Evolutionary conservation across 2,797 vertebrate species (phyloP).

Genomic region (Myotis myotis): DNA sequence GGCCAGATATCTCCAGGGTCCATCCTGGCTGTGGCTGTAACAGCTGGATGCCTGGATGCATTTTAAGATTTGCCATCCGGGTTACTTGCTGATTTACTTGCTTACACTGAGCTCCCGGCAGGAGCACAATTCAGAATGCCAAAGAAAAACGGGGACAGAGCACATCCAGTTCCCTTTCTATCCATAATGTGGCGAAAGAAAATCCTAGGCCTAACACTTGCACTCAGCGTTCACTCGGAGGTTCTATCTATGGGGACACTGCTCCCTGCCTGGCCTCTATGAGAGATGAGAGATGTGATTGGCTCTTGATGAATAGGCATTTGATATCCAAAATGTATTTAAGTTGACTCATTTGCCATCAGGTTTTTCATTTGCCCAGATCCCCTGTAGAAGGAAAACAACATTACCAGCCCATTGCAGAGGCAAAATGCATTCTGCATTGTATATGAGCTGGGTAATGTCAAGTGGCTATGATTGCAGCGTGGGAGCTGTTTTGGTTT

Average conservation of each 20-base stretch:
- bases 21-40: not conserved
- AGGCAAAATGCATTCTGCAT: conserved; percentile 51
- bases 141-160: conserved; percentile 36
- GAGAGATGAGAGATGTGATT: not conserved
- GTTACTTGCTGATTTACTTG: conserved; percentile 5
- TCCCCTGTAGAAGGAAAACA: conserved; percentile 23
- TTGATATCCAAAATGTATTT: conserved; percentile 31
- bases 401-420: conserved; percentile 35
- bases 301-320: not conserved
- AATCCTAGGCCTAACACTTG: not conserved
- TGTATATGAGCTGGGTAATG: conserved; percentile 37
- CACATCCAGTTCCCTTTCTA: not conserved
- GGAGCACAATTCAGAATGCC: conserved; percentile 7
- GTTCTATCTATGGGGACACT: not conserved
- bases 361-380: not conserved
- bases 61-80: conserved; percentile 24
- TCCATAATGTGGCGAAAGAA: not conserved
- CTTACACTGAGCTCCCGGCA: not conserved
- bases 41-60: not conserved
- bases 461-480: conserved; percentile 56
- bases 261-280: not conserved
- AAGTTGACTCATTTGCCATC: conserved; percentile 22
- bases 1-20: not conserved
- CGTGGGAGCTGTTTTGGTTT: conserved; percentile 60
- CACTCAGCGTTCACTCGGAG: not conserved